Base-by-base conservation (phyloP, 2,797 vertebrate genomes). In the Gallinago stenura region DNA sequence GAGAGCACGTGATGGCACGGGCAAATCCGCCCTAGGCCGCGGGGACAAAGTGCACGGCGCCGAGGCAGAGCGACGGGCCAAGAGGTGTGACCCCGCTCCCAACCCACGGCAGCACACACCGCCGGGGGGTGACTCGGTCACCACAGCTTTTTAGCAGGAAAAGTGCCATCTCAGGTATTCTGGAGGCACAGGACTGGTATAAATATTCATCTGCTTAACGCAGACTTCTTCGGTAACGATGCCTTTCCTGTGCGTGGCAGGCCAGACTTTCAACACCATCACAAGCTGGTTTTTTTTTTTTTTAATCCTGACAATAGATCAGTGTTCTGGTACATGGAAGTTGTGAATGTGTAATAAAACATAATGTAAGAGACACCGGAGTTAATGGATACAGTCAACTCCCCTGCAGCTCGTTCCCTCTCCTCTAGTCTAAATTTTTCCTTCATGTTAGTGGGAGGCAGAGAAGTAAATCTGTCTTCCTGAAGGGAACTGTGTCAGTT, bases 401-500 rank as follows among this genome's bases (percentile, higher is more conserved):
- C n/a, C n/a, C 14, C 54, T 75, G 45, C 45, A 95, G 61, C 64
- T 91, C 48, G 10, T 61, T 89, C 46, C 25, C 24, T 58, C 41
- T 65, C 35, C n/a, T 70, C 31, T 28, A 50, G 65, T 46, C 41
- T 81, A 50, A 64, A n/a, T 37, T 91, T 91, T 94, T 79, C 43
- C 58, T 84, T 88, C 30, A 6, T 56, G 21, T 58, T 88, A 72
- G 37, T 39, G 30, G 35, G 26, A 93, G 15, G 33, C 12, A 58
- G 89, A 83, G 95, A 76, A 91, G 91, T 61, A 43, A 51, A 61
- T 84, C 33, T 72, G 10, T 54, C 43, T 71, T 87, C 41, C 80
- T 83, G 58, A 88, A 84, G 69, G 58, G 83, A 94, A 50, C 7
- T 13, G 5, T 75, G 24, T 57, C 33, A 15, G 17, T 83, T 77